Evolutionary conservation across 2,113 vertebrate species (phyloP).

Genomic region (Pterophyllum scalare): DNA sequence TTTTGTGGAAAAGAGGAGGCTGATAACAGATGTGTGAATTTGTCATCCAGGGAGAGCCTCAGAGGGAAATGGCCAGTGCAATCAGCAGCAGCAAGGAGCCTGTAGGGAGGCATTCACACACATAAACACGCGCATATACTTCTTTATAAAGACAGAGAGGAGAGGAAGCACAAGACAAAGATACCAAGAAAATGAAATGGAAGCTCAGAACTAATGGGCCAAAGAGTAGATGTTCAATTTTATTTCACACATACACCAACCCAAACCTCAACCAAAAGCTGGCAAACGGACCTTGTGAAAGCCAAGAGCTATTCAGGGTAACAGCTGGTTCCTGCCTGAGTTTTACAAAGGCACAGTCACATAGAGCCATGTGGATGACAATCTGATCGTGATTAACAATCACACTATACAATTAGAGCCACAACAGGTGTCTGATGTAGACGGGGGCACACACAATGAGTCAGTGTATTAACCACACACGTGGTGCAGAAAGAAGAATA

Average conservation of each 20-base stretch:
- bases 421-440: slow-evolving; percentile 67
- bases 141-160: slow-evolving; percentile 53
- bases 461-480: slow-evolving; percentile 33
- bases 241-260: slow-evolving; percentile 19
- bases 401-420: slow-evolving; percentile 45
- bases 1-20: slow-evolving; percentile 65
- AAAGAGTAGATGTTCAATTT: slow-evolving; percentile 32
- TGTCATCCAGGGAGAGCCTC: slow-evolving; percentile 66
- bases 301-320: slow-evolving; percentile 8
- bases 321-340: slow-evolving; percentile 31
- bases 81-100: slow-evolving; percentile 63
- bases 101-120: slow-evolving; percentile 50
- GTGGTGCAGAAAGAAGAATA: slow-evolving; percentile 12
- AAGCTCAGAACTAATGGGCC: slow-evolving; percentile 23
- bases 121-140: slow-evolving; percentile 36
- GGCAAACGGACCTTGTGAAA: slow-evolving; percentile 20
- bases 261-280: slow-evolving; percentile 21
- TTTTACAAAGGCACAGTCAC: slow-evolving; percentile 19
- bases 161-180: slow-evolving; percentile 27
- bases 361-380: slow-evolving; percentile 14
- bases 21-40: slow-evolving; percentile 70
- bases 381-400: slow-evolving; percentile 38
- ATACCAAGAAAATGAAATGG: slow-evolving; percentile 28
- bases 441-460: slow-evolving; percentile 20
- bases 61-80: slow-evolving; percentile 65